A percentile compares a stretch with the other conserved stretches of the same genome.
These are phyloP conservation scores for Meloidogyne floridensis DNA, from an alignment of 1,140 invertebrate genomes.

Conservation along the genomic window DNA sequence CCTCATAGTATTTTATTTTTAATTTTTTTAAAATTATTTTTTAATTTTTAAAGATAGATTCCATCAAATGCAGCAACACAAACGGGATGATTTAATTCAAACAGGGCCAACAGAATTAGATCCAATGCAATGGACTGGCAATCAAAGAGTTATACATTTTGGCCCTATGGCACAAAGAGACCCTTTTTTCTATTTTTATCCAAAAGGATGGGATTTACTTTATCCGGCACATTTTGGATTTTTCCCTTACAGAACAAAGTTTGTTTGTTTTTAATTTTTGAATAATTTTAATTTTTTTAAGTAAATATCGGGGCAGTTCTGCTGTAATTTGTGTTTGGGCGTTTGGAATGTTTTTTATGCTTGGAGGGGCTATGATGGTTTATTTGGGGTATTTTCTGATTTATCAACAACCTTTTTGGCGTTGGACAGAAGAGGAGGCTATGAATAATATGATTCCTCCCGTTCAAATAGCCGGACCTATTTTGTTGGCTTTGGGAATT, in stretches of 20 bases:
- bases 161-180: constrained; percentile 65
- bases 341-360: constrained; percentile 59
- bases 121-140: constrained; percentile 61
- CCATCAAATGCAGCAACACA: constrained; percentile 58
- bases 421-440: constrained; percentile 43
- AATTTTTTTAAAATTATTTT: constrained; percentile 25
- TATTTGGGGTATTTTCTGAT: constrained; percentile 61
- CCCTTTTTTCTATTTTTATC: constrained; percentile 65
- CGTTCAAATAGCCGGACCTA: constrained; percentile 59
- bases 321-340: constrained; percentile 59
- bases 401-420: constrained; percentile 62
- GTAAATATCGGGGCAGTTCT: constrained; percentile 65
- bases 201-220: constrained; percentile 64
- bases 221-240: constrained; percentile 66
- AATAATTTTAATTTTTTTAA: constrained; percentile 35
- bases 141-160: constrained; percentile 64
- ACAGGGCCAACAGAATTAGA: constrained; percentile 54
- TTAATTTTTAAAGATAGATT: constrained; percentile 58
- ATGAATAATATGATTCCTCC: constrained; percentile 39
- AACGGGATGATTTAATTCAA: constrained; percentile 66
- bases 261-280: constrained; percentile 21
- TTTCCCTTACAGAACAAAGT: constrained; percentile 65
- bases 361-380: constrained; percentile 61
- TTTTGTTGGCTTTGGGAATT: constrained; percentile 49
- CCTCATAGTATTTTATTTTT: constrained; percentile 56